These are phyloP conservation scores for Mamestra brassicae DNA, from an alignment of 2,888 invertebrate species.

Conservation along the genomic window DNA sequence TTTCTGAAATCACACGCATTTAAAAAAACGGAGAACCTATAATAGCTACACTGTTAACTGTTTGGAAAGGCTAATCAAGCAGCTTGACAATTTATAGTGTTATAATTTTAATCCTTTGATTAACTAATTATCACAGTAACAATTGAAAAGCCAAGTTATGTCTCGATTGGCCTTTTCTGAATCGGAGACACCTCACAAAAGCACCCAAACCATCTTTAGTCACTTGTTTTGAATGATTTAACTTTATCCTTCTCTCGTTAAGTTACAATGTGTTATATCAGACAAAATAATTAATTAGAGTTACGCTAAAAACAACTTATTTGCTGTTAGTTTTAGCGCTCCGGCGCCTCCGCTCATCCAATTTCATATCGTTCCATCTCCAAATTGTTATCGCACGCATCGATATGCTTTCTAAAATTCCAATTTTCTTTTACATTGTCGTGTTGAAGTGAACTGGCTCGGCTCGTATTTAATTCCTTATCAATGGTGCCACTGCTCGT, in stretches of 20 bases:
- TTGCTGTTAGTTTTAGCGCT: slow-evolving; percentile 40
- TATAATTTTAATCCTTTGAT: no score
- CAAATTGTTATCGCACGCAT: slow-evolving; percentile 70
- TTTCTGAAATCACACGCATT: not conserved
- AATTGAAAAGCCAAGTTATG: no score
- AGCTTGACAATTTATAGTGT: no score
- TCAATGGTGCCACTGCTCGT: slow-evolving; percentile 80
- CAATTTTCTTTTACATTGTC: slow-evolving; percentile 79
- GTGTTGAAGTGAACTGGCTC: slow-evolving; percentile 70
- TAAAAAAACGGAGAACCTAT: no score
- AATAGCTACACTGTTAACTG: no score
- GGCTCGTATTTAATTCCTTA: slow-evolving; percentile 81
- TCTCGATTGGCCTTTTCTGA: not conserved
- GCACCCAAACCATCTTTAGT: not conserved
- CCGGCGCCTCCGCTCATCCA: slow-evolving; percentile 39
- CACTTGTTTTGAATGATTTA: not conserved
- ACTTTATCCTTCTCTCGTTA: no score
- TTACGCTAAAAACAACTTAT: slow-evolving; percentile 21
- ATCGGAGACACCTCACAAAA: not conserved
- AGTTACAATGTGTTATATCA: not conserved
- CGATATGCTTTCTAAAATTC: slow-evolving; percentile 82
- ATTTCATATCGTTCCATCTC: slow-evolving; percentile 70
- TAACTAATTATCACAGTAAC: no score
- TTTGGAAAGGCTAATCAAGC: not conserved
- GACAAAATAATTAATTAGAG: slow-evolving; percentile 18